Conservation (phyloP, 35 echinoderm and acorn worm genomes). For the Ophiothrix spiculata region DNA sequence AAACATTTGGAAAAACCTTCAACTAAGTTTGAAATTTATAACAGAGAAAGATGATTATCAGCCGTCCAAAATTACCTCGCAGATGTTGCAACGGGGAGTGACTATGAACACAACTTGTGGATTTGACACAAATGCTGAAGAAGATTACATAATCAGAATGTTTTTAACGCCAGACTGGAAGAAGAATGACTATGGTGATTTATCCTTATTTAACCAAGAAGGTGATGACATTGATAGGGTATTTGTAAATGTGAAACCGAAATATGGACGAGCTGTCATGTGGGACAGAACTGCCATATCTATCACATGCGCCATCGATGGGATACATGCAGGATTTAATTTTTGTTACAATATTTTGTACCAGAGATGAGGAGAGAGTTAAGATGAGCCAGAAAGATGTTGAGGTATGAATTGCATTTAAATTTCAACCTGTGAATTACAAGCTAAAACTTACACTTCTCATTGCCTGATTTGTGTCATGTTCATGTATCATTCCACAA, state of each 20-base stretch:
- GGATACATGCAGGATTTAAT: not conserved
- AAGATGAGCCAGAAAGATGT: not conserved
- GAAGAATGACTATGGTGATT: not conserved
- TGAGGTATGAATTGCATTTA: not conserved
- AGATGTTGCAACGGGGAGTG: not conserved
- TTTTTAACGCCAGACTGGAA: not conserved
- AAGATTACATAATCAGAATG: not conserved
- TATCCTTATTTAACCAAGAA: not conserved
- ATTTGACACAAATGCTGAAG: not conserved
- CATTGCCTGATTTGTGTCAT: no score
- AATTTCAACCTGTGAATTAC: no score
- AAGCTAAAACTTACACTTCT: no score
- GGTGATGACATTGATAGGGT: not conserved
- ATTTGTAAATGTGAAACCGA: not conserved
- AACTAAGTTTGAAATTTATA: not conserved
- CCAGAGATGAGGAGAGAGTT: not conserved
- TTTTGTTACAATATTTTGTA: not conserved
- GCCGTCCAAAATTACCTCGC: not conserved
- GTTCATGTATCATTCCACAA: no score
- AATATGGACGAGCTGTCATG: not conserved
- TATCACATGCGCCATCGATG: not conserved
- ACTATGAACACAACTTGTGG: not conserved
- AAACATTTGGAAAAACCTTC: not conserved
- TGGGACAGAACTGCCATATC: not conserved
- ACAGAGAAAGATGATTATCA: not conserved